Evolutionary conservation across 1,140 invertebrate species (phyloP), one percentile per base, ranked within the genome.

Genomic region (Magallana ariakensis): DNA sequence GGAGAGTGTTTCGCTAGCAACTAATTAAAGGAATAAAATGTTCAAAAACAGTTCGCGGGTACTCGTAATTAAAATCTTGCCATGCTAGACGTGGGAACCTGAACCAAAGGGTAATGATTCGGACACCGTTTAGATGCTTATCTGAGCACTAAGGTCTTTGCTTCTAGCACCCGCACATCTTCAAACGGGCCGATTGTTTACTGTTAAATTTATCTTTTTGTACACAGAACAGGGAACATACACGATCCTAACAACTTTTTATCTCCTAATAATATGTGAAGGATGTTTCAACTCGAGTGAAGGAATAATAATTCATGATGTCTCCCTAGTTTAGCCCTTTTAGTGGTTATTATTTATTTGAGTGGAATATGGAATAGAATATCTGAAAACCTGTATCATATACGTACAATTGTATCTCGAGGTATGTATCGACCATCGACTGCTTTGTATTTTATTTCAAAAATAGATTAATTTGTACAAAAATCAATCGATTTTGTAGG

Each of bases 41-140:
- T 75, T 60, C 5, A 26, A 75, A 11, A 22, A 0, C 13, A 75
- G 66, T 75, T 75, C 66, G 33, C 22, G 66, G 66, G 66, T 75
- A 75, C 66, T 22, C 33, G 66, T 22, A 75, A 26, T 46, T 33
- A 75, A 26, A 75, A 26, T 75, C 22, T 46, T 75, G 66, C 33
- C 66, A 26, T 19, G 66, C 11, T 11, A 26, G 22, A 75, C 66
- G 66, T 75, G 66, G 66, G 66, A 75, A 75, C 22, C 13, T 26
- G 22, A 26, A 22, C 11, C 33, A 26, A 75, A 26, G 66, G 66
- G 66, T 75, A 75, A 75, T 75, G 66, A 70, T 70, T 70, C 13
- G 62, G 62, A 75, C 66, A 75, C 66, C 66, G 66, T 22, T 75
- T 75, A 75, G 66, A 75, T 75, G 66, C 66, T 75, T 75, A 75